A percentile compares a stretch with the other conserved stretches of the same genome.
phyloP scores from a whole-genome alignment of 1,140 invertebrate species.

The Acromyrmex heyeri region DNA sequence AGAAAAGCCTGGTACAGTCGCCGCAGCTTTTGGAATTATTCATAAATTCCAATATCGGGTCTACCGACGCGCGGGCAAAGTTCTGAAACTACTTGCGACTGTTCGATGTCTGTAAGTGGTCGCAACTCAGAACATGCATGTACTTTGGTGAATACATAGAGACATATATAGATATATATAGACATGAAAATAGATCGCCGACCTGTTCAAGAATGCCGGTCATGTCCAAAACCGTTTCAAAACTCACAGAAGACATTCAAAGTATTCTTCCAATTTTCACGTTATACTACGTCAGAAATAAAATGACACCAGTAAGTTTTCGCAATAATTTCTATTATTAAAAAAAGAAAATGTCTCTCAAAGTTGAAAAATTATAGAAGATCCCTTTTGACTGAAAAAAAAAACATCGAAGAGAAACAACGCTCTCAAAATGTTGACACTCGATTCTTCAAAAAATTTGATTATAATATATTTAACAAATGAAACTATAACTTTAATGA shows the following conservation, averaged over 20 bases:
- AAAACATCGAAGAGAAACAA: not conserved
- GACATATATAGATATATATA: slow-evolving; percentile 46
- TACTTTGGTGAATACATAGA: slow-evolving; percentile 68
- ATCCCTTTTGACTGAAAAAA: too few species aligned
- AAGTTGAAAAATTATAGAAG: not conserved
- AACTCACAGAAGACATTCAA: not conserved
- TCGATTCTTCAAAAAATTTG: not conserved
- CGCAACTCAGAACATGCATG: slow-evolving; percentile 37
- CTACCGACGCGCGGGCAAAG: not conserved
- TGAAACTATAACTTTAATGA: not conserved
- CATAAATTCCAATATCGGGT: slow-evolving; percentile 40
- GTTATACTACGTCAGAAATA: not conserved
- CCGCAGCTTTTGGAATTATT: slow-evolving; percentile 44
- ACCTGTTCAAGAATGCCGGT: slow-evolving; percentile 71
- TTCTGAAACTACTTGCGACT: slow-evolving; percentile 63
- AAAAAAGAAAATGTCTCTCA: not conserved
- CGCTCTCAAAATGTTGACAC: not conserved
- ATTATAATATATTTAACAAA: not conserved
- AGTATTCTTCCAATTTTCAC: not conserved
- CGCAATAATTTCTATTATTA: not conserved
- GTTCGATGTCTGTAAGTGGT: slow-evolving; percentile 68
- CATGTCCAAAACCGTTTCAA: slow-evolving; percentile 10
- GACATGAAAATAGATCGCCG: slow-evolving; percentile 79
- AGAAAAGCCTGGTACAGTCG: not conserved
- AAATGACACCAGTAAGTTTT: slow-evolving; percentile 7